Evolutionary conservation across 2,888 invertebrate genomes (phyloP).

Genomic region (Mythimna lalbum): DNA sequence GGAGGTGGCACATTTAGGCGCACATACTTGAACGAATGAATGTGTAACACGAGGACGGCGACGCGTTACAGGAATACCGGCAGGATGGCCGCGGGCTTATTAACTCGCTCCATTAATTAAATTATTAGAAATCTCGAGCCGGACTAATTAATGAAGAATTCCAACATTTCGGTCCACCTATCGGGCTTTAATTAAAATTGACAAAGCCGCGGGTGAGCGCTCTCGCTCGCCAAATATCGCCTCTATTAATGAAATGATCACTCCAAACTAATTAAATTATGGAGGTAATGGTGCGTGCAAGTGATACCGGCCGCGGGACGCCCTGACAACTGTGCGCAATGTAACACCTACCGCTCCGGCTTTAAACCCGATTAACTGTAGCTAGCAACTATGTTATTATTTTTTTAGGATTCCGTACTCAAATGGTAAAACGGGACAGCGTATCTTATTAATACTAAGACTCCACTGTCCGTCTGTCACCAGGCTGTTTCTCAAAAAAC

Average conservation of each 20-base stretch:
- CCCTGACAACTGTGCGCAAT: constrained; percentile 62
- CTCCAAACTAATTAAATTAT: constrained; percentile 90
- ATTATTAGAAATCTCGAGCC: constrained; percentile 90
- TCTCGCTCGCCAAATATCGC: constrained; percentile 87
- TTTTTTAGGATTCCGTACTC: neutral
- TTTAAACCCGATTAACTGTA: constrained; percentile 42
- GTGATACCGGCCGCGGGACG: constrained; percentile 79
- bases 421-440: too few relatives aligned
- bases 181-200: constrained; percentile 90
- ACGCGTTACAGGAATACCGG: constrained; percentile 84
- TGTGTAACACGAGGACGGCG: constrained; percentile 65
- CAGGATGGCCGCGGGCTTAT: constrained; percentile 81
- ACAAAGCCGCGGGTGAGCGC: constrained; percentile 86
- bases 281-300: constrained; percentile 89
- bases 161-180: constrained; percentile 90
- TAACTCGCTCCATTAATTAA: constrained; percentile 88
- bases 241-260: constrained; percentile 90
- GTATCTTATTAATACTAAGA: too few relatives aligned
- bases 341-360: constrained; percentile 59
- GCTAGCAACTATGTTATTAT: constrained; percentile 35
- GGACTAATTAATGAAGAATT: constrained; percentile 90
- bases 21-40: constrained; percentile 66
- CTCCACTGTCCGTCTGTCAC: too few relatives aligned
- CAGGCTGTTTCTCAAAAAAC: too few relatives aligned
- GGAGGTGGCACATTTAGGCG: constrained; percentile 54